A percentile compares a stretch with the other conserved stretches of the same genome.
Conservation (phyloP, 2,113 vertebrate genomes). For the Rhegmatorhina hoffmannsi region DNA sequence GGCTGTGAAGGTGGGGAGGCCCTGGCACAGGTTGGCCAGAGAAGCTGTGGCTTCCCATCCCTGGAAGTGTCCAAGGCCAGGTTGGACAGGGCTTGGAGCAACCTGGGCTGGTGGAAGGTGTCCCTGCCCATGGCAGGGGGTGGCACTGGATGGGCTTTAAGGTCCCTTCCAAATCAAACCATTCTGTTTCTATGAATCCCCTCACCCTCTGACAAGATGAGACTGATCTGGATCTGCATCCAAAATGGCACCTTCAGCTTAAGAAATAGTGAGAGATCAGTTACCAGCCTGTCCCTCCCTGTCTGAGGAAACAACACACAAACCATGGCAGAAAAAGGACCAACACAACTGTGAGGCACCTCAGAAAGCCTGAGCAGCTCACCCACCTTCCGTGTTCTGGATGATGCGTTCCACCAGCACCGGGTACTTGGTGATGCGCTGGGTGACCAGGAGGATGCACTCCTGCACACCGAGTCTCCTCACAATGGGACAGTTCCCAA, state of each 20-base stretch:
- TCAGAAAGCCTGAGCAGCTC: background rate
- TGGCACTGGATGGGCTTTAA: background rate
- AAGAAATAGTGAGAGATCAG: background rate
- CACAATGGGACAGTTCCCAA: conserved; percentile 87
- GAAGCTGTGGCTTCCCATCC: background rate
- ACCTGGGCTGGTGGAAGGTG: rapidly evolving
- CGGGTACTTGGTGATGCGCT: conserved; percentile 96
- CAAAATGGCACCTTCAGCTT: background rate
- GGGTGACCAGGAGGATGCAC: conserved; percentile 92
- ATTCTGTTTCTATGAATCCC: background rate
- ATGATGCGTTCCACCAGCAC: conserved; percentile 91
- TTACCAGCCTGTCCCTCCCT: background rate
- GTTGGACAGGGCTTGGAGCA: rapidly evolving
- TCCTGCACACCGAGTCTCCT: conserved; percentile 90
- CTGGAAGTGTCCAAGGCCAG: background rate
- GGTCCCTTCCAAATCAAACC: background rate
- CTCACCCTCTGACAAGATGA: background rate
- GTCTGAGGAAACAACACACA: background rate
- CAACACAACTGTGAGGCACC: background rate
- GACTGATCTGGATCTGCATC: background rate
- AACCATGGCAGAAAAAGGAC: background rate
- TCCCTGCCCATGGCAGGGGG: background rate
- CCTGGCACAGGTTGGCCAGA: background rate
- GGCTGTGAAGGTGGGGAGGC: background rate
- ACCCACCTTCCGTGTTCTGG: conserved; percentile 89